Conservation (phyloP, 2,113 vertebrate species). For the Prinia subflava region DNA sequence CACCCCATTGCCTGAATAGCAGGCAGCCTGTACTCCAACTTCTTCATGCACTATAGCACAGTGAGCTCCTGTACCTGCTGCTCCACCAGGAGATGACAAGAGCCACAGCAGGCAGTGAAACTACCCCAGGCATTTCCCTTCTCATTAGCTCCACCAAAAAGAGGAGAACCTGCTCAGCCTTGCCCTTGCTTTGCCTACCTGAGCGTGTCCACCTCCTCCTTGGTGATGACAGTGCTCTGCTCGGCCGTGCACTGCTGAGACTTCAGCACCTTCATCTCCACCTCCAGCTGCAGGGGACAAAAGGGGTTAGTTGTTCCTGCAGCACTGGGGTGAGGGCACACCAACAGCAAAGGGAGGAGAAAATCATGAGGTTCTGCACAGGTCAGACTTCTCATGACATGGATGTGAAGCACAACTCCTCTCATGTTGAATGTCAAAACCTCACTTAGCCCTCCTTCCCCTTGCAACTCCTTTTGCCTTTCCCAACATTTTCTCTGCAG, state of each 20-base stretch:
- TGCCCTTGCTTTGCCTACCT: slow-evolving; percentile 63
- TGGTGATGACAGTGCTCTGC: slow-evolving; percentile 56
- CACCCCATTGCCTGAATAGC: accelerated
- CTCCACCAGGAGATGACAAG: background rate
- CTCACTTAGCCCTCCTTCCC: background rate
- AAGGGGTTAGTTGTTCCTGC: background rate
- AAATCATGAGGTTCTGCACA: background rate
- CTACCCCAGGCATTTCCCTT: background rate
- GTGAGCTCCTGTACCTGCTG: background rate
- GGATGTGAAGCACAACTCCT: background rate
- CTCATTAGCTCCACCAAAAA: background rate
- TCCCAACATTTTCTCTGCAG: background rate
- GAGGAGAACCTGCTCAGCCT: background rate
- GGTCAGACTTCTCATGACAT: background rate
- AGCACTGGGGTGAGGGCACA: background rate
- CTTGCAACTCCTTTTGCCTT: background rate
- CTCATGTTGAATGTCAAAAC: background rate
- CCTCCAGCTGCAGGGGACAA: slow-evolving; percentile 68
- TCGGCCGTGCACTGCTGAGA: slow-evolving; percentile 58
- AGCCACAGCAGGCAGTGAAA: background rate
- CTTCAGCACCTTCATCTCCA: slow-evolving; percentile 75
- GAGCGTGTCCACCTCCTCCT: slow-evolving; percentile 66
- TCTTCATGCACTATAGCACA: accelerated
- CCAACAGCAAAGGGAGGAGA: background rate
- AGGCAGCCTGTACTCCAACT: accelerated